These are phyloP conservation scores for Coturnix japonica DNA, from an alignment of 2,113 vertebrate species.

Conservation along the genomic window DNA sequence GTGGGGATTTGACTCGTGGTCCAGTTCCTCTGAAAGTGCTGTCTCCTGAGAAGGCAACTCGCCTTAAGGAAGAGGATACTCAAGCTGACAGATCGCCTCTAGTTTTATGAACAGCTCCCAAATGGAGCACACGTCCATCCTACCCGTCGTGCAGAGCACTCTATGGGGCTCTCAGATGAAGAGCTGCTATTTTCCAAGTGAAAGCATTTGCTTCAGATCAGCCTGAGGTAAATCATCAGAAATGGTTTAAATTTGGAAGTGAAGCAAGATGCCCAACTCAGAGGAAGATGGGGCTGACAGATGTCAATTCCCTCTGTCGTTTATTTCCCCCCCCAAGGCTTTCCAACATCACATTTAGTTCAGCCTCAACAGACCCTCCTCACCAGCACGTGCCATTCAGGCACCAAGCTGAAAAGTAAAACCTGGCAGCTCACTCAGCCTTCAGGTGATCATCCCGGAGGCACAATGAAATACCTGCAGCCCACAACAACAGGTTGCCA, in stretches of 20 bases:
- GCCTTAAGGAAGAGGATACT: neutral
- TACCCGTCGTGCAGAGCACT: neutral
- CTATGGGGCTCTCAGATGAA: neutral
- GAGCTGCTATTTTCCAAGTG: neutral
- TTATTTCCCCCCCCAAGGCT: neutral
- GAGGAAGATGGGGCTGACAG: neutral
- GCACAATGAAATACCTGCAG: neutral
- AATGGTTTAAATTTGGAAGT: neutral
- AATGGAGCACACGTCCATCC: neutral
- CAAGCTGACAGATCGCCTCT: neutral
- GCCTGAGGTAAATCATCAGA: neutral
- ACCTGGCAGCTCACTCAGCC: neutral
- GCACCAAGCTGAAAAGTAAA: neutral
- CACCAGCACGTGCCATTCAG: neutral
- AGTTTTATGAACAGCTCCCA: neutral
- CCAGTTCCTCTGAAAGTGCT: conserved; percentile 40
- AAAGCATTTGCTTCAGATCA: neutral
- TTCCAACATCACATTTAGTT: neutral
- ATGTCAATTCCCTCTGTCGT: neutral
- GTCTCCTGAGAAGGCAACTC: neutral
- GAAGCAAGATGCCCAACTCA: neutral
- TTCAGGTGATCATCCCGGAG: neutral
- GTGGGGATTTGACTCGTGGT: neutral
- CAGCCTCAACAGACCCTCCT: neutral
- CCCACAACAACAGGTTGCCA: neutral